Percentiles rank a stretch among this genome's conserved stretches.
Evolutionary conservation across 2,113 vertebrate species (phyloP).

Genomic region (Buteo buteo): DNA sequence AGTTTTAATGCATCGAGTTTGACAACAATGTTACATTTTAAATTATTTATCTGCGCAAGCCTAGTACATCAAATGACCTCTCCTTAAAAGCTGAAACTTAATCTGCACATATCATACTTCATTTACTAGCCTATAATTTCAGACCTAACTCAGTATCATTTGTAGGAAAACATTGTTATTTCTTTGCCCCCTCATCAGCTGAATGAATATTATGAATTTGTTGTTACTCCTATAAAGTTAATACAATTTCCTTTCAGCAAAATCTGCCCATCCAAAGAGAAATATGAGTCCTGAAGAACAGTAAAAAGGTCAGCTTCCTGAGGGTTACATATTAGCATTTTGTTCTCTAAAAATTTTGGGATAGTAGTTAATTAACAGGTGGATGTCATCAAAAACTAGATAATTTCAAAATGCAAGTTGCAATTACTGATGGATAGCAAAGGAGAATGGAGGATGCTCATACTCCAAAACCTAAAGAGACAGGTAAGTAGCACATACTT

Average conservation of each 20-base stretch:
- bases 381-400: background rate
- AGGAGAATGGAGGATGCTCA: accelerated
- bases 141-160: background rate
- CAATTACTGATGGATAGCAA: background rate
- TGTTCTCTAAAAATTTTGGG: background rate
- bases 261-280: background rate
- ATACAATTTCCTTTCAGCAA: background rate
- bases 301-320: background rate
- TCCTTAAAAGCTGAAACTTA: background rate
- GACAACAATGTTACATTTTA: background rate
- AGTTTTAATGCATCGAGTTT: background rate
- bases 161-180: background rate
- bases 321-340: background rate
- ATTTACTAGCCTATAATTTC: background rate
- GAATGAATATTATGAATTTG: background rate
- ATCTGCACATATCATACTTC: background rate
- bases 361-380: background rate
- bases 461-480: background rate
- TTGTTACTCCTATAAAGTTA: background rate
- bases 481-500: background rate
- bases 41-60: background rate
- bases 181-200: background rate
- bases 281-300: background rate
- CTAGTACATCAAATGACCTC: background rate
- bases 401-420: background rate